Evolutionary conservation across 2,888 invertebrate genomes (phyloP), one percentile per base, ranked within the genome.

Genomic region (Oxycera nigricornis): DNA sequence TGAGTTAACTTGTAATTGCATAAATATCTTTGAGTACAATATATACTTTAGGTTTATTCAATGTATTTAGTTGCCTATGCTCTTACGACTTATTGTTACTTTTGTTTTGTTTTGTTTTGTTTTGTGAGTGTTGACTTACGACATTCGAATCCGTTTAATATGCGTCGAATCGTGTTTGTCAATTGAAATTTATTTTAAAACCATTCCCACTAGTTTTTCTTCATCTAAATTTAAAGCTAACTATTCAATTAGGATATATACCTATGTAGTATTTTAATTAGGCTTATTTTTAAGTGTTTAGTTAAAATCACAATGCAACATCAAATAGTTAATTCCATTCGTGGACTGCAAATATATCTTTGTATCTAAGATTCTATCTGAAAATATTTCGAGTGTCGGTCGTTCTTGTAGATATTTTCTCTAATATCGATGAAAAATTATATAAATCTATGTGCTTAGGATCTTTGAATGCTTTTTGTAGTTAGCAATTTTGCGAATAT

Each of bases 1-100:
- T 70, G 11, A 70, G 70, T 70, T 70, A 70, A 70, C 70, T 70
- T 50, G 26, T 68, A 65, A 41, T 39, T 65, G 14, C 65, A 41
- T 35, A 9, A 24, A 30, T 39, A 30, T 22, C 9, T 65, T 35
- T 22, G 14, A 55, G 55, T 55, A 55, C 24, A 6, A 55, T 39
- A 26, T 39, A 24, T 22, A 39, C 11, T 39, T 65, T 65, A 41
- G 65, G 41, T 65, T 65, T 35, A 6, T 59, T 59, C 20, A 31
- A 2, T 61, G 3, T 52, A 52, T 2, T 20, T 52, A n/a, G n/a
- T n/a, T n/a, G n/a, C n/a, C 46, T 46, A 46, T 35, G 35, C 35
- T 35, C 6, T 7, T 35, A 11, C 11, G 11, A 11, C 11, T 35
- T 7, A 7, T 11, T 35, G 11, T 6, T 46, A 14, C 46, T 14